Evolutionary conservation across 2,888 invertebrate genomes (phyloP).

Genomic region (Rhagonycha fulva): DNA sequence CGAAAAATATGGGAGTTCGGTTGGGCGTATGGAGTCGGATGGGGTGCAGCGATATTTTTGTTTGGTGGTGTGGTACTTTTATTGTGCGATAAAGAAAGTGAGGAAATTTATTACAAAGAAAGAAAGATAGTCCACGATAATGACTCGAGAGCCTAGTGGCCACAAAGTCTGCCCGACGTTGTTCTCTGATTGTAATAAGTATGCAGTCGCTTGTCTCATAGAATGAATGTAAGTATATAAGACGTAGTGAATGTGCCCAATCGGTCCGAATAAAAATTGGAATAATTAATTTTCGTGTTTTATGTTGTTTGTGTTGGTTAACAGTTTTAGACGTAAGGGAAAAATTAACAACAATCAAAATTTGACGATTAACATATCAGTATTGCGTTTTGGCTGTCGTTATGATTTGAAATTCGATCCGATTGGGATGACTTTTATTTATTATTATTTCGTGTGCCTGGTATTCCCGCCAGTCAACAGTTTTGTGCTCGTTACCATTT

Average conservation of each 20-base stretch:
- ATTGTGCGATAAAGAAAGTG: conserved; percentile 96
- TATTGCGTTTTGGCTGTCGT: conserved; percentile 20
- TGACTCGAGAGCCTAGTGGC: conserved; percentile 65
- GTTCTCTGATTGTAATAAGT: conserved; percentile 61
- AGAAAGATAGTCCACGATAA: conserved; percentile 81
- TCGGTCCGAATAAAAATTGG: conserved; percentile 41
- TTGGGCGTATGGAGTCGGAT: conserved; percentile 98
- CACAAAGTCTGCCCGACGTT: conserved; percentile 72
- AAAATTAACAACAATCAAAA: background rate
- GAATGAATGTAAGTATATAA: conserved; percentile 41
- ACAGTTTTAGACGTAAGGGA: background rate
- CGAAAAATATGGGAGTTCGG: conserved; percentile 95
- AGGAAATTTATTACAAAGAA: conserved; percentile 97
- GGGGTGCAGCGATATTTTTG: conserved; percentile 95
- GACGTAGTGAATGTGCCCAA: conserved; percentile 45
- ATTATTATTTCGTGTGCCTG: conserved; percentile 50
- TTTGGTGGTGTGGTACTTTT: conserved; percentile 92
- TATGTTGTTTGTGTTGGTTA: background rate
- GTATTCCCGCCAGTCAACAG: conserved; percentile 50
- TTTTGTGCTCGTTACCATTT: conserved; percentile 51
- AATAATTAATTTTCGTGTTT: background rate
- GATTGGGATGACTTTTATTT: conserved; percentile 40
- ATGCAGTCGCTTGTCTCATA: conserved; percentile 48
- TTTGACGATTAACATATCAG: conserved; percentile 15
- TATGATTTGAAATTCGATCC: conserved; percentile 42